phyloP scores from a whole-genome alignment of 2,113 vertebrate species.

The Pterocles burchelli region DNA sequence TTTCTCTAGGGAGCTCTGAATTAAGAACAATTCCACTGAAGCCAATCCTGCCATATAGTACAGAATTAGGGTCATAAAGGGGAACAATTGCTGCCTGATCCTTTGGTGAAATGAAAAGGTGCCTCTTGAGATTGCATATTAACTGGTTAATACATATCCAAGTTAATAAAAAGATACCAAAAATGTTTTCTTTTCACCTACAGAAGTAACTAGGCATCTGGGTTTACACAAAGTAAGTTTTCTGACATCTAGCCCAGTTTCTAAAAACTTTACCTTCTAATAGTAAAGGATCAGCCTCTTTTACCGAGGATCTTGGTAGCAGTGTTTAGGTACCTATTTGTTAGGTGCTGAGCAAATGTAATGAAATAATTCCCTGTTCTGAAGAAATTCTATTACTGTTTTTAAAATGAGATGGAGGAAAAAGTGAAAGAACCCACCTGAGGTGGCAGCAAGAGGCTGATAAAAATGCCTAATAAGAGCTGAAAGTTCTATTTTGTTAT shows the following conservation, averaged over 20 bases:
- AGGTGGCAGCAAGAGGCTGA: not conserved
- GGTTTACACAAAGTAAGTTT: not conserved
- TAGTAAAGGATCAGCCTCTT: not conserved
- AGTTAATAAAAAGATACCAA: not conserved
- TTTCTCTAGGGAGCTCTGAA: not conserved
- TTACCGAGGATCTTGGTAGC: not conserved
- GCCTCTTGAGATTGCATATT: not conserved
- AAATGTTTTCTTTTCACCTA: not conserved
- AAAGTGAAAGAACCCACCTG: not conserved
- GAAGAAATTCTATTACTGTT: not conserved
- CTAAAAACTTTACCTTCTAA: not conserved
- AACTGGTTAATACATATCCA: not conserved
- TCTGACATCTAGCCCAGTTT: not conserved
- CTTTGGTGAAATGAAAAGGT: not conserved
- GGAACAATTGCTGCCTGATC: not conserved
- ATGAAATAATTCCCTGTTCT: not conserved
- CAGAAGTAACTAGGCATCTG: not conserved
- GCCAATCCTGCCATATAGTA: not conserved
- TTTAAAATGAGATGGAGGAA: not conserved
- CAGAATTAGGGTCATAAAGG: not conserved
- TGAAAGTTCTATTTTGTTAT: not conserved
- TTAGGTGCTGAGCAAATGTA: not conserved
- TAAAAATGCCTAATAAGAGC: not conserved
- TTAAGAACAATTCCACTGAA: not conserved
- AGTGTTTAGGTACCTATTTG: not conserved